phyloP scores from a whole-genome alignment of 2,888 invertebrate genomes.

The Parnassius mnemosyne region DNA sequence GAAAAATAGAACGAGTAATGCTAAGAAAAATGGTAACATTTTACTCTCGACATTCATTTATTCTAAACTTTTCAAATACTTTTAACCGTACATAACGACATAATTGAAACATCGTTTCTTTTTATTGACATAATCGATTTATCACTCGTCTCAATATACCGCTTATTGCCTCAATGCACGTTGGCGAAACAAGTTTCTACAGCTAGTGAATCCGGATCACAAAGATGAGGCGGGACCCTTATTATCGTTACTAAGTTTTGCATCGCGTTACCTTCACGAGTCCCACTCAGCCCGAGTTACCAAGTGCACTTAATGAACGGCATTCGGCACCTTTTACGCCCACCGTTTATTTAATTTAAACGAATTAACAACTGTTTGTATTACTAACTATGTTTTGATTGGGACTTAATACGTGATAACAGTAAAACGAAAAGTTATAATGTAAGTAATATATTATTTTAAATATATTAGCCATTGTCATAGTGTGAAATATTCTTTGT shows the following conservation, averaged over 20 bases:
- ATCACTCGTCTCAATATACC: slow-evolving; percentile 6
- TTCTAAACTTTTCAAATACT: background rate
- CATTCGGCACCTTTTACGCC: slow-evolving; percentile 47
- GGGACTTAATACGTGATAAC: too few species aligned
- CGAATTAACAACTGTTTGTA: slow-evolving; percentile 5
- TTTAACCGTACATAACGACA: slow-evolving; percentile 2
- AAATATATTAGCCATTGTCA: background rate
- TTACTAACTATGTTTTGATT: background rate
- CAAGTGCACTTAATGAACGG: slow-evolving; percentile 27
- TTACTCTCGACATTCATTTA: background rate
- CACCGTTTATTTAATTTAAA: slow-evolving; percentile 29
- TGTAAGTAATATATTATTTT: background rate
- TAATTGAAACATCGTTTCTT: slow-evolving; percentile 10
- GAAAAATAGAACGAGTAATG: too few species aligned
- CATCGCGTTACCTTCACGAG: slow-evolving; percentile 46
- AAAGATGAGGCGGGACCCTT: slow-evolving; percentile 3
- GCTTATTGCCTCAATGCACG: background rate
- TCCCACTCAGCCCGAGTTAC: slow-evolving; percentile 39
- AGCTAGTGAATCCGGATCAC: slow-evolving; percentile 1
- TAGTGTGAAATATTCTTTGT: background rate
- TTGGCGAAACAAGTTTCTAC: slow-evolving; percentile 5
- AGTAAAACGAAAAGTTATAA: too few species aligned
- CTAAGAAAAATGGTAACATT: too few species aligned
- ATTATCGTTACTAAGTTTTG: slow-evolving; percentile 18
- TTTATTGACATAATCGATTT: slow-evolving; percentile 15